phyloP scores from a whole-genome alignment of 2,888 invertebrate species.

The Agriopis leucophaearia region DNA sequence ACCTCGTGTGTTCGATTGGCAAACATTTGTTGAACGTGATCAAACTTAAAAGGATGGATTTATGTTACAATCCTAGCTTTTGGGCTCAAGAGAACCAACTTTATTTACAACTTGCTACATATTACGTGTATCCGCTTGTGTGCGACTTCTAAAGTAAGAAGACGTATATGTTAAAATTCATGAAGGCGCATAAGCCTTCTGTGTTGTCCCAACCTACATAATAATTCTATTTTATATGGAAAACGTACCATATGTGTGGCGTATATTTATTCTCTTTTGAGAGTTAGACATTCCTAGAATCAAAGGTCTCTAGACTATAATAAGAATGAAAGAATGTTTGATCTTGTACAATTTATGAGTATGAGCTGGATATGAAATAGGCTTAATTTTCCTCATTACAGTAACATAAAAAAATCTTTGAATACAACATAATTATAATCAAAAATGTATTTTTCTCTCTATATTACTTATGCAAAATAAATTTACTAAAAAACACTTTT shows the following conservation, averaged over 20 bases:
- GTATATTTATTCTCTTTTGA: slow-evolving; percentile 41
- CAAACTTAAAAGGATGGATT: slow-evolving; percentile 76
- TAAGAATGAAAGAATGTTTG: slow-evolving; percentile 6
- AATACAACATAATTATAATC: neutral
- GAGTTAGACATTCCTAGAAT: slow-evolving; percentile 35
- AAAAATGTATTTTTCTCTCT: too few relatives aligned
- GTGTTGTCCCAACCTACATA: slow-evolving; percentile 44
- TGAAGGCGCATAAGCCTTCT: slow-evolving; percentile 58
- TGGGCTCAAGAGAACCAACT: slow-evolving; percentile 64
- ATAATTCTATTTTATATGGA: slow-evolving; percentile 48
- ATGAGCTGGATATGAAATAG: neutral
- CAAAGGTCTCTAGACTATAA: slow-evolving; percentile 13
- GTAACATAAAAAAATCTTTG: too few relatives aligned
- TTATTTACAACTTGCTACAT: slow-evolving; percentile 65
- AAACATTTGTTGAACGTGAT: slow-evolving; percentile 82
- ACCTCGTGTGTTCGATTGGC: slow-evolving; percentile 70
- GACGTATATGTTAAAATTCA: slow-evolving; percentile 68
- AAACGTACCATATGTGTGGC: slow-evolving; percentile 38
- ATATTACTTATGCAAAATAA: too few relatives aligned
- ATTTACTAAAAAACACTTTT: too few relatives aligned
- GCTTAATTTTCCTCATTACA: neutral
- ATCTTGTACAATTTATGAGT: neutral
- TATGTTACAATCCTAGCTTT: slow-evolving; percentile 69
- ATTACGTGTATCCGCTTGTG: slow-evolving; percentile 30
- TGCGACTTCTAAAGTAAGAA: slow-evolving; percentile 60